Conservation (phyloP, 1,140 invertebrate species). For the Euura lappo region DNA sequence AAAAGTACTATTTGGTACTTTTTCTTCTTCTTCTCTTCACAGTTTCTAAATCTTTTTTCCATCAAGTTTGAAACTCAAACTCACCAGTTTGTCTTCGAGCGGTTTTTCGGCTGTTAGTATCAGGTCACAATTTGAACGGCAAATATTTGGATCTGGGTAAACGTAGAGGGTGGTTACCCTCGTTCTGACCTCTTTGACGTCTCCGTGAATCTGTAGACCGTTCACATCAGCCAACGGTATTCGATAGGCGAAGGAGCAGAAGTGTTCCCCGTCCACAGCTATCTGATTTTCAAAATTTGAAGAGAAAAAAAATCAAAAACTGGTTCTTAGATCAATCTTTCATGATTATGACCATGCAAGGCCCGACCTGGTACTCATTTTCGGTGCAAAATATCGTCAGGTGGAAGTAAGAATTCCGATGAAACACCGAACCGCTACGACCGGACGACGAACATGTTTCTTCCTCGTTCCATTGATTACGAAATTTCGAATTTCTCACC, state of each 20-base stretch:
- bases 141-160: constrained; percentile 61
- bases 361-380: constrained; percentile 47
- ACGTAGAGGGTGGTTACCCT: constrained; percentile 49
- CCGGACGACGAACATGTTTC: constrained; percentile 66
- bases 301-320: constrained; percentile 15
- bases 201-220: constrained; percentile 66
- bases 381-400: constrained; percentile 52
- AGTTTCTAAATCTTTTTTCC: not conserved
- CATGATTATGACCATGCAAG: constrained; percentile 1
- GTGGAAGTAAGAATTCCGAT: constrained; percentile 47
- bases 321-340: constrained; percentile 11
- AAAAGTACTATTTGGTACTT: constrained; percentile 22
- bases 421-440: constrained; percentile 39
- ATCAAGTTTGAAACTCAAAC: constrained; percentile 15
- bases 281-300: constrained; percentile 55
- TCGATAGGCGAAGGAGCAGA: constrained; percentile 72
- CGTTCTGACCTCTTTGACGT: constrained; percentile 60
- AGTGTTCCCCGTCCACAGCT: constrained; percentile 74
- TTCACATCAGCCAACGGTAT: constrained; percentile 63
- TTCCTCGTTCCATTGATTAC: constrained; percentile 72
- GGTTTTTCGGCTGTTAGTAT: constrained; percentile 41
- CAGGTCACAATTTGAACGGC: constrained; percentile 32
- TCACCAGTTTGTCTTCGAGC: constrained; percentile 44
- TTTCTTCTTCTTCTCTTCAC: constrained; percentile 9
- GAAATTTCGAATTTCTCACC: constrained; percentile 74